phyloP scores from a whole-genome alignment of 2,113 vertebrate genomes.

The Stigmatopora argus region DNA sequence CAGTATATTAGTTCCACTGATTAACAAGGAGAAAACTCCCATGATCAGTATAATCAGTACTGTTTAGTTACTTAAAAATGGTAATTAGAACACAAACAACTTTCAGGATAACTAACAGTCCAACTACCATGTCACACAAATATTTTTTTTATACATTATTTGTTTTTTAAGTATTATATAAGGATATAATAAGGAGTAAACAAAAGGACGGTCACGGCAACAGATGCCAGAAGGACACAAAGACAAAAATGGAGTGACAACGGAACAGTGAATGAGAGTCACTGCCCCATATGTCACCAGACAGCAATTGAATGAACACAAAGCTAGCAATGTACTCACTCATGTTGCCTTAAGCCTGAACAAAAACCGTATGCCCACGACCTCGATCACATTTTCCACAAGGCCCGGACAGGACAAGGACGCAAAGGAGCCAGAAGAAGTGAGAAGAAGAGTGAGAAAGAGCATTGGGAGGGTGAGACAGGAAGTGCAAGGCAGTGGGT shows the following conservation, averaged over 20 bases:
- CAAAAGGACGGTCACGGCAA: slow-evolving; percentile 13
- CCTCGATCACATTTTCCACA: slow-evolving; percentile 58
- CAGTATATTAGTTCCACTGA: neutral
- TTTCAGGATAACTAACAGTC: neutral
- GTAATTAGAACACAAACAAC: neutral
- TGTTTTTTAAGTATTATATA: neutral
- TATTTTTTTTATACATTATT: neutral
- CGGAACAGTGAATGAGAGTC: neutral
- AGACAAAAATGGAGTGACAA: neutral
- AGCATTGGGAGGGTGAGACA: slow-evolving; percentile 28
- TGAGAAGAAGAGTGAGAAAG: slow-evolving; percentile 10
- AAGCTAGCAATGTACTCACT: slow-evolving; percentile 58
- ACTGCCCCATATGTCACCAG: slow-evolving; percentile 16
- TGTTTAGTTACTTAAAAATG: neutral
- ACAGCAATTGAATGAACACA: slow-evolving; percentile 11
- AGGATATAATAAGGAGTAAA: neutral
- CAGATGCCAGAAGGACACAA: neutral
- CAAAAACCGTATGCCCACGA: slow-evolving; percentile 35
- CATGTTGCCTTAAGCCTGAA: slow-evolving; percentile 62
- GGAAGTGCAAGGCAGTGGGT: slow-evolving; percentile 23
- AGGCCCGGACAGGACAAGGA: slow-evolving; percentile 27
- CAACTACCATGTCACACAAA: neutral
- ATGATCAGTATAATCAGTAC: neutral
- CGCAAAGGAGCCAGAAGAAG: slow-evolving; percentile 18
- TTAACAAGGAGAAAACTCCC: neutral